A percentile compares a stretch with the other conserved stretches of the same genome.
Conservation (phyloP, 2,888 invertebrate species). For the Morpho deidamia region DNA sequence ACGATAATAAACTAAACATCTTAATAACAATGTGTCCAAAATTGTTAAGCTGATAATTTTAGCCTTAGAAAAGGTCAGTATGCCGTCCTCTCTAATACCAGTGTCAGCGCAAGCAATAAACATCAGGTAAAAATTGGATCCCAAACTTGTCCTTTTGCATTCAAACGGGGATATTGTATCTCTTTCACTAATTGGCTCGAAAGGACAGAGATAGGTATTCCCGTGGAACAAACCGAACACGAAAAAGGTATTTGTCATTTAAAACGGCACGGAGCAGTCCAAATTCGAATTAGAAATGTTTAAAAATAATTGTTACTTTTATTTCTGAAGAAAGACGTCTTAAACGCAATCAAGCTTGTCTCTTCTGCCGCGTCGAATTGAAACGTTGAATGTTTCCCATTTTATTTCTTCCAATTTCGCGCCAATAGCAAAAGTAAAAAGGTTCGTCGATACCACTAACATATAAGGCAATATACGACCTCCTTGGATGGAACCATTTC, state of each 20-base stretch:
- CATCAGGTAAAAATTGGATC: constrained; percentile 71
- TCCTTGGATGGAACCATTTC: constrained; percentile 56
- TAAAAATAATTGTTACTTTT: constrained; percentile 46
- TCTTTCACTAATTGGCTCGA: constrained; percentile 60
- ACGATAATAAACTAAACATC: not conserved
- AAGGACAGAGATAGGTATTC: constrained; percentile 38
- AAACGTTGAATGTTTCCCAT: constrained; percentile 70
- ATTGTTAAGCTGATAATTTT: constrained; percentile 38
- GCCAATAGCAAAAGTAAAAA: constrained; percentile 66
- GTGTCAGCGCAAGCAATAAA: constrained; percentile 64
- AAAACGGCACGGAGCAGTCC: constrained; percentile 47
- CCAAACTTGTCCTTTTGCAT: constrained; percentile 50
- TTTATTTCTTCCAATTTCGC: constrained; percentile 67
- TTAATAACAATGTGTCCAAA: constrained; percentile 1
- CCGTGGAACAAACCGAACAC: constrained; percentile 35
- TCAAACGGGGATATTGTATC: constrained; percentile 53
- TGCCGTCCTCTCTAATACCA: constrained; percentile 55
- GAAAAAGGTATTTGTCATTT: constrained; percentile 51
- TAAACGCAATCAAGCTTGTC: constrained; percentile 54
- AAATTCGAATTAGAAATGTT: constrained; percentile 57
- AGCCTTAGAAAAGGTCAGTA: constrained; percentile 29
- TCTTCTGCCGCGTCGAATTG: constrained; percentile 51
- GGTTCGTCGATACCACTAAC: constrained; percentile 59
- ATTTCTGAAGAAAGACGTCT: constrained; percentile 47
- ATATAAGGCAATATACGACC: constrained; percentile 58